Evolutionary conservation across 2,797 vertebrate genomes (phyloP), one percentile per base, ranked within the genome.

Genomic region (Sphenodon punctatus): DNA sequence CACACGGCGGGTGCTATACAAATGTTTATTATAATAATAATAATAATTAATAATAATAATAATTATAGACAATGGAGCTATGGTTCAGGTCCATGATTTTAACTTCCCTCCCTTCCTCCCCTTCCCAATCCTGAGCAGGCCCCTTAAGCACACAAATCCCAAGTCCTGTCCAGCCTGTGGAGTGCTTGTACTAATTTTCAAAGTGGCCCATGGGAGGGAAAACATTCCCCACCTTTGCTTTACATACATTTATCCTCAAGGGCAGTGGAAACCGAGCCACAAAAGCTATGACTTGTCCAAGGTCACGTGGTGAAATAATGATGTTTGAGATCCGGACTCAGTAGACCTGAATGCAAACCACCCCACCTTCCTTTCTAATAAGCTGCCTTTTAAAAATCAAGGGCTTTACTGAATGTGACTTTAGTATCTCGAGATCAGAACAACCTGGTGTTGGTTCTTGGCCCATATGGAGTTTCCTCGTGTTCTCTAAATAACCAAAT

Each of bases 231-330:
- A n/a, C n/a, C n/a, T 75, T 19, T 43, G 17, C 2, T 42, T 87
- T 34, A 34, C 36, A 36, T 58, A 42, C 36, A 45, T 45, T 8
- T 36, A n/a, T n/a, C n/a, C n/a, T n/a, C n/a, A n/a, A n/a, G n/a
- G n/a, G n/a, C n/a, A 34, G 39, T 4, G 78, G 48, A 66, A 76
- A 2, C 8, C 43, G 71, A 46, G 66, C 45, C 45, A 3, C 51
- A 41, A 68, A 83, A 67, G 20, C 53, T 16, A 2, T 9, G 42
- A 5, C 39, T 73, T 60, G 25, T 39, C 20, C 55, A 1, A 5
- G 1, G 0, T 10, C 56, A 38, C 0, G 2, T 39, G 23, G 16
- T 23, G 60, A 27, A 25, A 38, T 8, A 32, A 7, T 42, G n/a
- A 20, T 4, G 27, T 22, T 9, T 76, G n/a, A 51, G 46, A 66